Evolutionary conservation across 64 coral and sea anemone species (phyloP), one percentile per base, ranked within the genome.

Genomic region (Dendronephthya gigantea): DNA sequence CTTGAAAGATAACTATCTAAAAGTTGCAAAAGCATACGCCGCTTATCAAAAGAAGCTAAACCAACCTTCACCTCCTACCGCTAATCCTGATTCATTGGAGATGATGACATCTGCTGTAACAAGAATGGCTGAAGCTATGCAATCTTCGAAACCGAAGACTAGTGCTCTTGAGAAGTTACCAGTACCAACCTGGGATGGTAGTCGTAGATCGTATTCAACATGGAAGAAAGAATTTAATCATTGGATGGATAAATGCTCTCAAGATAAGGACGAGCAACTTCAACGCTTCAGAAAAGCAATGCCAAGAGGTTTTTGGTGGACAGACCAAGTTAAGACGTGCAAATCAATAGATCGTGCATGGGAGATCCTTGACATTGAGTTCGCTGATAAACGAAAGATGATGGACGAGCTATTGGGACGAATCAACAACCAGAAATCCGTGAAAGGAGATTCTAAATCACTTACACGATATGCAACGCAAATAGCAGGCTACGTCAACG

Each of bases 221-320:
- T 84, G 83, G 83, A 84, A 84, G n/a, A 51, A 52, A 51, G 83
- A 84, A 36, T 84, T 51, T 15, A 51, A 84, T 22, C 51, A 36
- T 84, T 84, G 83, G 47, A 84, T 84, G 83, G 55, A 55, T 16
- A 84, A 84, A 23, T 84, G 33, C 55, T 84, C 83, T 2, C 83
- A 84, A 52, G 83, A 84, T 55, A 22, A 84, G 45, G 83, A 84
- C 28, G 83, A 84, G 45, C 83, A 84, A 84, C n/a, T 84, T 10
- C 83, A 84, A 30, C 47, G 83, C 9, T 84, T 84, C 47, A 49
- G 83, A 29, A 84, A 84, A 55, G 83, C 83, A 84, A 51, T 84
- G 51, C 83, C 83, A 49, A 84, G 55, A 84, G 27, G 51, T 50
- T 36, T 84, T 45, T 50, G 47, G 47, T 50, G 43, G 83, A 84